Evolutionary conservation across 1,140 invertebrate species (phyloP), one percentile per base, ranked within the genome.

Genomic region (Gonioctena quinquepunctata): DNA sequence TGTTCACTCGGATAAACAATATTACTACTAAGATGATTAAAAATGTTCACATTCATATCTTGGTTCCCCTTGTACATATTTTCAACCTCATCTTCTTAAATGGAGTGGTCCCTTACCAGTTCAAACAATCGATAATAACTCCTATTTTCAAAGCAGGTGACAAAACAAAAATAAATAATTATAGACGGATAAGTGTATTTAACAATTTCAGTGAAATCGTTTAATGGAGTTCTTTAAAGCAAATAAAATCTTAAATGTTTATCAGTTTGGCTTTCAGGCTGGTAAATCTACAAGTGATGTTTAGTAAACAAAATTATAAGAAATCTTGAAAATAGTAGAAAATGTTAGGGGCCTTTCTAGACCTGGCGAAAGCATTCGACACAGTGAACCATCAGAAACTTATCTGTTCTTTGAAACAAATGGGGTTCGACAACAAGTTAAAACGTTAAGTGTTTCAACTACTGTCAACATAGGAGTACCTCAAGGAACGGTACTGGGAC

Each of bases 341-440:
- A 66, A 57, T 70, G 69, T 18, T 69, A 8, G 67, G 48, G 6
- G 59, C 80, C 13, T 78, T 81, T 65, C 63, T 79, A 0, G 79
- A 82, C 57, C 59, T 81, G 16, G 71, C 60, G 2, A 77, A 76
- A 52, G 79, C 80, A 1, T 82, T 81, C 54, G 80, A 81, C 50
- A 71, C 74, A 16, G 75, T 80, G 5, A 68, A 73, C 63, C 74
- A 72, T 28, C 56, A 76, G 16, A 27, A 22, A 67, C 27, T 80
- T n/a, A n/a, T 81, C 13, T 21, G 42, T 3, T 76, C 69, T 11
- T 80, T 22, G 27, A 72, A 23, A 66, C 50, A 7, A 71, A 65
- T 54, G 76, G 77, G 4, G 75, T 79, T n/a, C 48, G 18, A 28
- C 69, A 67, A 28, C 16, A 19, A 56, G 59, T 57, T 7, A 61